Base-by-base conservation (phyloP, 1,140 invertebrate genomes). In the Ceratoteleas bidentatus region DNA sequence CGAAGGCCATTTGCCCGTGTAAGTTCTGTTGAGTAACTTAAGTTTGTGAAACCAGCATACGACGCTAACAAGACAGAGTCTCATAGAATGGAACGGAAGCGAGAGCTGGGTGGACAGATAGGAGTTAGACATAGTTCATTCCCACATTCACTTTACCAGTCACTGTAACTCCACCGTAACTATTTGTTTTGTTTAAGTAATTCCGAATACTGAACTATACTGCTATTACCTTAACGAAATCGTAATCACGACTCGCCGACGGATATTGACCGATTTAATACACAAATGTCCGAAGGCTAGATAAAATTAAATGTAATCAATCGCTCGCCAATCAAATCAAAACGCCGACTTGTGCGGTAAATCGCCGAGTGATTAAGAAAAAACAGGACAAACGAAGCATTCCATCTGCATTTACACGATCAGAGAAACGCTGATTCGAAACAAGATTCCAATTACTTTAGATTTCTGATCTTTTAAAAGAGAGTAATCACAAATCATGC, bases 51-150 rank as follows among this genome's bases (percentile, higher is more conserved):
- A 75, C 69, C 70, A 70, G 73, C 64, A 70, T 78, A 56, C 70
- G 60, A 70, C 60, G 61, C 49, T 83, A 83, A 83, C 81, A 78
- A 83, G 74, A 74, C 61, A 24, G 69, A 82, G 57, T 77, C 70
- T 78, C 68, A 64, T 75, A 83, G 53, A 75, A 70, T 34, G 52
- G 50, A 75, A 64, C 45, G 52, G 68, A 73, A 70, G 36, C 58
- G 40, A 43, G 56, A 56, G 34, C 56, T 13, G 57, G 56, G 65
- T 74, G 81, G 69, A 83, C 70, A 83, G 69, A 73, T 76, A 58
- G 62, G 52, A 83, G 64, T 83, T 78, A 61, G 57, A 75, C 69
- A 83, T 78, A 78, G 75, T 83, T 83, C 54, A 79, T 75, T 83
- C 75, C 70, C 65, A 79, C 70, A 79, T 78, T 76, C 73, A 58